A percentile compares a stretch with the other conserved stretches of the same genome.
Conservation (phyloP, 2,113 vertebrate species). For the Lota lota region DNA sequence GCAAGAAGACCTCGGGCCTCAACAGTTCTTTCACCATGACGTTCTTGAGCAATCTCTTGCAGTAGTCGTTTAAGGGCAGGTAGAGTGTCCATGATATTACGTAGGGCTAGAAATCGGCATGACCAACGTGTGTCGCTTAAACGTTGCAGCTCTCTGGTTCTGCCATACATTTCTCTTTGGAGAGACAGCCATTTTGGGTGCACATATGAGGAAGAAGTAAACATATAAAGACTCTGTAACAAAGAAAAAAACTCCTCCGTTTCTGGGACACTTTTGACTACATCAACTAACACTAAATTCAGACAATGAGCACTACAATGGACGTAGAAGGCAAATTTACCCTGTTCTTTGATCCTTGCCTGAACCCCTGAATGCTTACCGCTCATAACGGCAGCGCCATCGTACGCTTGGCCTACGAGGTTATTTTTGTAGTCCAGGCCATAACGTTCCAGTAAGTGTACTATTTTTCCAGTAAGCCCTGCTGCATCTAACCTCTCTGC, state of each 20-base stretch:
- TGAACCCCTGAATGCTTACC: slow-evolving; percentile 13
- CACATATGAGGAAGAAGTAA: slow-evolving; percentile 15
- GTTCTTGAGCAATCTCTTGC: slow-evolving; percentile 20
- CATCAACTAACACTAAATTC: slow-evolving; percentile 14
- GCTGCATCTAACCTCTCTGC: slow-evolving; percentile 8
- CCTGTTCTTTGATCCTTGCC: slow-evolving; percentile 18
- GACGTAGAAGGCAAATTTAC: slow-evolving; percentile 11
- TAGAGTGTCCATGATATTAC: slow-evolving; percentile 15
- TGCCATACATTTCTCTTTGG: slow-evolving; percentile 3
- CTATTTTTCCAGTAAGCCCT: background rate
- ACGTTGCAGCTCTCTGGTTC: slow-evolving; percentile 9
- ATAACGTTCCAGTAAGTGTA: background rate
- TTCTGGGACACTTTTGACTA: slow-evolving; percentile 5
- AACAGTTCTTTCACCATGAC: slow-evolving; percentile 3
- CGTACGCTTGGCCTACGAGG: slow-evolving; percentile 4
- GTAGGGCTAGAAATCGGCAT: slow-evolving; percentile 15
- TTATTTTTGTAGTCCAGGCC: background rate
- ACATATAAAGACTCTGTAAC: slow-evolving; percentile 7
- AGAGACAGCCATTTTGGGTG: slow-evolving; percentile 13
- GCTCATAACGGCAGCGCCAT: slow-evolving; percentile 4
- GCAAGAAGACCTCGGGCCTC: slow-evolving; percentile 10
- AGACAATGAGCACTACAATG: slow-evolving; percentile 15
- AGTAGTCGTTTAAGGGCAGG: slow-evolving; percentile 18
- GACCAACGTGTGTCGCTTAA: slow-evolving; percentile 16
- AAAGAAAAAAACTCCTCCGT: slow-evolving; percentile 9